Conservation (phyloP, 2,113 vertebrate species). For the Hystrix brachyura region DNA sequence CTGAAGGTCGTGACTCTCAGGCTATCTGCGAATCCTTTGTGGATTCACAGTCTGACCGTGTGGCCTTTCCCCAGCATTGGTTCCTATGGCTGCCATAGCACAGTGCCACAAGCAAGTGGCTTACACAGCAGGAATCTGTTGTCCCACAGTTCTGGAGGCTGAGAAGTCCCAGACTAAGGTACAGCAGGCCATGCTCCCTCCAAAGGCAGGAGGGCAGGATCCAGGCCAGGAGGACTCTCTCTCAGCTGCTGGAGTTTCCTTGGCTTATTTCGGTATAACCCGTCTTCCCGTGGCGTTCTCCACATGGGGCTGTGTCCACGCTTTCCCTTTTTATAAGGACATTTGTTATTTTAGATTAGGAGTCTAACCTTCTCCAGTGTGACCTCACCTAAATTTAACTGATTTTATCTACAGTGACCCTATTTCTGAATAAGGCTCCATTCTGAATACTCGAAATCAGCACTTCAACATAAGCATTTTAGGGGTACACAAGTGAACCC, state of each 20-base stretch:
- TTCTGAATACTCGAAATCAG: not conserved
- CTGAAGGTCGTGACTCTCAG: not conserved
- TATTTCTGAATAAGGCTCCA: not conserved
- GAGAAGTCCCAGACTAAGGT: not conserved
- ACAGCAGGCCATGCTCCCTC: fast-evolving
- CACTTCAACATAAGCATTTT: not conserved
- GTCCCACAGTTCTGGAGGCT: not conserved
- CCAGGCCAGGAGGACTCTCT: not conserved
- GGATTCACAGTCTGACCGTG: not conserved
- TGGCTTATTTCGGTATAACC: not conserved
- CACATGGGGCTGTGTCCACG: not conserved
- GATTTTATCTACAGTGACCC: not conserved
- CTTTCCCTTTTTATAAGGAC: not conserved
- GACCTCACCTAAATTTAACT: not conserved
- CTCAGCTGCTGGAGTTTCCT: not conserved
- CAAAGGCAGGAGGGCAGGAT: not conserved
- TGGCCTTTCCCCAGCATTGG: not conserved
- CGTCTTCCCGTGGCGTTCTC: not conserved
- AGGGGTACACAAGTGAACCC: not conserved
- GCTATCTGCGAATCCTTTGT: not conserved
- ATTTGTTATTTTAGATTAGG: not conserved
- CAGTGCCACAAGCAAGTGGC: not conserved
- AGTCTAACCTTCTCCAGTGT: not conserved
- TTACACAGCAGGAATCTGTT: not conserved
- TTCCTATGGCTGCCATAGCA: not conserved